A percentile compares a stretch with the other conserved stretches of the same genome.
These are phyloP conservation scores for Schizaphis graminum DNA, from an alignment of 2,888 invertebrate species.

Conservation along the genomic window DNA sequence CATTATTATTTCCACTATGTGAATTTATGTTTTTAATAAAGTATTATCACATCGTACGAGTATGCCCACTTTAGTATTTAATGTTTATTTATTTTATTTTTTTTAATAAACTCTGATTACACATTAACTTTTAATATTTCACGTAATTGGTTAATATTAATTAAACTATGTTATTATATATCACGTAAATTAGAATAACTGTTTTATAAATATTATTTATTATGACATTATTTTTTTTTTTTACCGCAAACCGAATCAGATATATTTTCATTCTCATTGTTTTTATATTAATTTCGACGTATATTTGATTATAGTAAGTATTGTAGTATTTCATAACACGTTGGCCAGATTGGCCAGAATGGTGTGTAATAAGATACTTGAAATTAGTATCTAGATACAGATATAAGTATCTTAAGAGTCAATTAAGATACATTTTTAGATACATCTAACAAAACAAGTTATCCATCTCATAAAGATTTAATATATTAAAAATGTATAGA, in stretches of 20 bases:
- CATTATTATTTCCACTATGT: not conserved
- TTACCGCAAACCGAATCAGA: not conserved
- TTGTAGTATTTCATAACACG: too few relatives aligned
- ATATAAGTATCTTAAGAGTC: too few relatives aligned
- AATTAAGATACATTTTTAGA: too few relatives aligned
- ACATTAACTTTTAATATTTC: not conserved
- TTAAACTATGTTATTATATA: not conserved
- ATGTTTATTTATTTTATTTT: not conserved
- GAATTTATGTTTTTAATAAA: not conserved
- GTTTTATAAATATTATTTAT: not conserved
- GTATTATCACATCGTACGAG: not conserved
- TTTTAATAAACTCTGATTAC: not conserved
- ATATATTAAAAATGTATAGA: too few relatives aligned
- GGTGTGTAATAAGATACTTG: too few relatives aligned
- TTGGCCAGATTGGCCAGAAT: too few relatives aligned
- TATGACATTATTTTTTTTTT: not conserved
- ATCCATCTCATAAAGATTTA: too few relatives aligned
- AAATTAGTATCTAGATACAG: too few relatives aligned
- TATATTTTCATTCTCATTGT: not conserved
- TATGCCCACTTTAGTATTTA: not conserved
- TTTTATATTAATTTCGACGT: not conserved
- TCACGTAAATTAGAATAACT: not conserved
- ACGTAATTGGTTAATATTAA: not conserved
- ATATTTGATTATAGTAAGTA: not conserved
- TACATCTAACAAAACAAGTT: too few relatives aligned